Evolutionary conservation across 2,797 vertebrate genomes (phyloP), one percentile per base, ranked within the genome.

Genomic region (Anas acuta): DNA sequence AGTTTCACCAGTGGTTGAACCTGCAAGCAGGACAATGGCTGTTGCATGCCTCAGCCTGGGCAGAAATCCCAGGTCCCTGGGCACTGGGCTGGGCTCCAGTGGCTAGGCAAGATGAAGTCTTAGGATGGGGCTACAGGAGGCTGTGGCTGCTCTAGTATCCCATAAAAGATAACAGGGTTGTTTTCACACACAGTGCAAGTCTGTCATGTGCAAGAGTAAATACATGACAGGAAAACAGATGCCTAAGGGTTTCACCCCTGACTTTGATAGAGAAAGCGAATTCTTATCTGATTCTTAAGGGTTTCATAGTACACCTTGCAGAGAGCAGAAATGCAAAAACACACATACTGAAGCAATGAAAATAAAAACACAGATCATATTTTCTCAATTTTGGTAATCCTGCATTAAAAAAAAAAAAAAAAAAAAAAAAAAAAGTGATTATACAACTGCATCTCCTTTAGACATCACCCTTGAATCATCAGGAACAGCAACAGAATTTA

Each of bases 31-130:
- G 28, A 45, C 43, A 65, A 43, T 0, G 2, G 37, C 15, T 39
- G 32, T 7, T 11, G 2, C 0, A 0, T 66, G 16, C 11, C n/a
- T 45, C 37, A 65, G 13, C 28, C 37, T 65, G 23, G 35, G 43
- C 18, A 84, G 26, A 80, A 26, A 43, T 7, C 5, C 2, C 1
- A 0, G 8, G 14, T 65, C 22, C 10, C 13, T 2, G 2, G 26
- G 23, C 0, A 53, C 6, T 9, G 1, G 2, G 15, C 9, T 53
- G 32, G 11, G 6, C 17, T 67, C 22, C 26, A 28, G 21, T 9
- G 23, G 39, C 26, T 11, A 2, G 1, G 9, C 32, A 49, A 20
- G 10, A 61, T 25, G 8, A 18, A 9, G 13, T 56, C 41, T 25
- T 41, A 30, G 39, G 14, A 7, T 28, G 14, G 15, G 26, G 9